Conservation (phyloP, 1,140 invertebrate species). For the Mizuhopecten yessoensis region DNA sequence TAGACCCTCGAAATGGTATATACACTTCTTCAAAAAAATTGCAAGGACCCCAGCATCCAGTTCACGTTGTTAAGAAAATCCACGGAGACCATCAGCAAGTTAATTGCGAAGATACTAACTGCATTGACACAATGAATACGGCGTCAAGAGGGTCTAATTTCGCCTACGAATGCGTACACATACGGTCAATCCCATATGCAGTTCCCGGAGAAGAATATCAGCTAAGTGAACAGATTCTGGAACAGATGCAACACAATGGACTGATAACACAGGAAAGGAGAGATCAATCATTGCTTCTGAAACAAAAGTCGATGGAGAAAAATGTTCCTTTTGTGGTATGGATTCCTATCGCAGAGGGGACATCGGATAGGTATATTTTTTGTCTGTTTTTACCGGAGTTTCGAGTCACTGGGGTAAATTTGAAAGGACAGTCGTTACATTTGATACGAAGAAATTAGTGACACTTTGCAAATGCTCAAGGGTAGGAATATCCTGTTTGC, state of each 20-base stretch:
- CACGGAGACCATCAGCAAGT: neutral
- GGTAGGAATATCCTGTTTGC: neutral
- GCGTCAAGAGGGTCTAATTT: conserved; percentile 39
- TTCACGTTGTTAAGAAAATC: conserved; percentile 45
- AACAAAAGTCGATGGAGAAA: neutral
- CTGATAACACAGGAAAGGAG: neutral
- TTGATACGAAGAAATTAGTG: neutral
- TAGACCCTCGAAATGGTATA: conserved; percentile 40
- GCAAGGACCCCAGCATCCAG: neutral
- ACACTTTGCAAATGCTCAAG: conserved; percentile 28
- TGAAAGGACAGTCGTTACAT: conserved; percentile 40
- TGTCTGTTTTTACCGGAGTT: conserved; percentile 9
- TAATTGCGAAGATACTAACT: conserved; percentile 33
- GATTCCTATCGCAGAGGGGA: neutral
- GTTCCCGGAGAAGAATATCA: neutral
- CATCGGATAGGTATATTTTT: conserved; percentile 48
- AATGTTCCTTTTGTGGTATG: conserved; percentile 14
- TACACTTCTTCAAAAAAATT: conserved; percentile 43
- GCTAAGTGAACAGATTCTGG: neutral
- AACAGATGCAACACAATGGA: neutral
- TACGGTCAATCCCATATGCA: conserved; percentile 23
- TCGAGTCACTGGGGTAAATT: conserved; percentile 22
- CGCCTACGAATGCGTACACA: conserved; percentile 15
- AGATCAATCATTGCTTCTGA: neutral
- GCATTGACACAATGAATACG: conserved; percentile 25